Evolutionary conservation across 1,140 invertebrate genomes (phyloP).

Genomic region (Diprion similis): DNA sequence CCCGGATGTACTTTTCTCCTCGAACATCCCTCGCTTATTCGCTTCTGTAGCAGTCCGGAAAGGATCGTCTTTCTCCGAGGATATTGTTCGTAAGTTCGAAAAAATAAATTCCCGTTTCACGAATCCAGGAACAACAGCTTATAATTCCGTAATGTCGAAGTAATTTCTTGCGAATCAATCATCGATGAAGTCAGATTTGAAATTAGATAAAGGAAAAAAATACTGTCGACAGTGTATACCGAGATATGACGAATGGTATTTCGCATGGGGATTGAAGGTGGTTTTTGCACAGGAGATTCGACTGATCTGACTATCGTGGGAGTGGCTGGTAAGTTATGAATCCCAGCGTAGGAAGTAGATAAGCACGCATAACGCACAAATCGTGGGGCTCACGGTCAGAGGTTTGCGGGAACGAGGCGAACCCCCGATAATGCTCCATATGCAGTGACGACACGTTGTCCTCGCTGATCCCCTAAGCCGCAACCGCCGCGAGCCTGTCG

Average conservation of each 20-base stretch:
- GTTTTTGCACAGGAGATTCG: too few relatives aligned
- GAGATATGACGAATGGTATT: too few relatives aligned
- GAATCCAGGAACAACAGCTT: too few relatives aligned
- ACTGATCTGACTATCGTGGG: too few relatives aligned
- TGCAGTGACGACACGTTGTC: conserved; percentile 6
- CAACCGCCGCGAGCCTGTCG: background rate
- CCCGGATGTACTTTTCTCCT: background rate
- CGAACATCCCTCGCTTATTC: background rate
- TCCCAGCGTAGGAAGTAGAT: background rate
- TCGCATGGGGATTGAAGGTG: too few relatives aligned
- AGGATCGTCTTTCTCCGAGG: background rate
- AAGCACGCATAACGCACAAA: background rate
- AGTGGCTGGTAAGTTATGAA: background rate
- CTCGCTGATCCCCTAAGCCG: background rate
- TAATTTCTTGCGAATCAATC: too few relatives aligned
- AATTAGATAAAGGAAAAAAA: too few relatives aligned
- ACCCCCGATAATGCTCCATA: background rate
- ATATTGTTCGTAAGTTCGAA: background rate
- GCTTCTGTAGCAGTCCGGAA: background rate
- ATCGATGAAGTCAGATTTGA: too few relatives aligned
- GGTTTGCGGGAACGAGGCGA: background rate
- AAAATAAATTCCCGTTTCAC: too few relatives aligned
- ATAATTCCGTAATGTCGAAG: too few relatives aligned
- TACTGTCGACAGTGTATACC: too few relatives aligned
- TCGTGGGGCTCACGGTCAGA: background rate